Evolutionary conservation across 2,113 vertebrate species (phyloP).

Genomic region (Corynorhinus townsendii): DNA sequence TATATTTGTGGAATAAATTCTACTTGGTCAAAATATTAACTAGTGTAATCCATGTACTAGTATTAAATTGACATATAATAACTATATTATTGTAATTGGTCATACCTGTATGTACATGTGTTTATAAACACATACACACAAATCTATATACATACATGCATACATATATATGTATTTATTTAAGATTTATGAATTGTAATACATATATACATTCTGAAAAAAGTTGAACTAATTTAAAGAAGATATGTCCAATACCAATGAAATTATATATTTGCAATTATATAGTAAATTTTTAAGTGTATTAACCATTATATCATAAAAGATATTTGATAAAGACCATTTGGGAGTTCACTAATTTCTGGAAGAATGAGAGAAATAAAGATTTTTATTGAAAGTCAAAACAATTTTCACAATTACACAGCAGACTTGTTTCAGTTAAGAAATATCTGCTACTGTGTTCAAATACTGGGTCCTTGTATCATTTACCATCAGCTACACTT

Average conservation of each 20-base stretch:
- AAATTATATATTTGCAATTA: neutral
- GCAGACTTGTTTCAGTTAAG: neutral
- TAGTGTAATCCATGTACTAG: neutral
- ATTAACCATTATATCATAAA: neutral
- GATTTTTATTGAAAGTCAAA: neutral
- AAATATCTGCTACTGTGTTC: neutral
- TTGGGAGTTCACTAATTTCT: neutral
- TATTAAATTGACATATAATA: neutral
- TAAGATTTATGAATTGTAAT: neutral
- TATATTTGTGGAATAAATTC: neutral
- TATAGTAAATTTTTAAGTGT: neutral
- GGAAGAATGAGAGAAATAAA: neutral
- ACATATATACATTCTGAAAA: neutral
- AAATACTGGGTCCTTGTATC: neutral
- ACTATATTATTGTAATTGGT: neutral
- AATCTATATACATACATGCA: neutral
- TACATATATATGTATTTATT: neutral
- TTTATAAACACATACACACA: neutral
- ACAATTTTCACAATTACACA: neutral
- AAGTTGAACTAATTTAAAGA: neutral
- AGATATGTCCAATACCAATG: neutral
- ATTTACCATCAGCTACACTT: neutral
- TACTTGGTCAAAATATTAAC: neutral
- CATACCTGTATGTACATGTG: neutral
- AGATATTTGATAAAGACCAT: neutral